phyloP scores from a whole-genome alignment of 1,140 invertebrate species.

The Plutomurus gul region DNA sequence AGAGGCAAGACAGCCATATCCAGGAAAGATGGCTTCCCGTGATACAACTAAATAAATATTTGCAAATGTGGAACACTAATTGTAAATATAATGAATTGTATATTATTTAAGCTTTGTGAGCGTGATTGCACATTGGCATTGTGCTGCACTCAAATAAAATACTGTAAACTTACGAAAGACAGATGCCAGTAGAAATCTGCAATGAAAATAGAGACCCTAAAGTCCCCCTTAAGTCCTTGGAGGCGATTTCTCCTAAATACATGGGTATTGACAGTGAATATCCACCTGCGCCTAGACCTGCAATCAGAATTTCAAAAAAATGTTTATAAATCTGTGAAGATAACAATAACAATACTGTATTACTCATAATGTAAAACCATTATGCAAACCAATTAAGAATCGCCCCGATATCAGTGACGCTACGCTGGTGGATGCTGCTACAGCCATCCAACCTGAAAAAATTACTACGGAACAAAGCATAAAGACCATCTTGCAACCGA shows the following conservation, averaged over 20 bases:
- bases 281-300: constrained; percentile 56
- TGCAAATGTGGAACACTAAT: too few species aligned
- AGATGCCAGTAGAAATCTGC: constrained; percentile 73
- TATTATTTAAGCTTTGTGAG: too few species aligned
- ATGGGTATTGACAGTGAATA: constrained; percentile 68
- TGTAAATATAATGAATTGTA: too few species aligned
- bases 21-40: constrained; percentile 65
- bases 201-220: constrained; percentile 79
- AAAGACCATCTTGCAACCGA: constrained; percentile 77
- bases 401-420: neutral
- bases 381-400: neutral
- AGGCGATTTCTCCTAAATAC: constrained; percentile 80
- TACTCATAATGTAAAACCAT: neutral
- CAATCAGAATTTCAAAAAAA: too few species aligned
- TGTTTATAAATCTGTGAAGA: too few species aligned
- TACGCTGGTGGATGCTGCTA: neutral
- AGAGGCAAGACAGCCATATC: neutral
- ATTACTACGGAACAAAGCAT: constrained; percentile 56
- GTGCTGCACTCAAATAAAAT: too few species aligned
- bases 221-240: constrained; percentile 74
- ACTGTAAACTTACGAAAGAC: constrained; percentile 63
- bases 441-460: neutral
- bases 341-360: too few species aligned
- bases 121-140: too few species aligned
- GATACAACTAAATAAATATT: too few species aligned